Conservation (phyloP, 2,113 vertebrate species). For the Sialia sialis region DNA sequence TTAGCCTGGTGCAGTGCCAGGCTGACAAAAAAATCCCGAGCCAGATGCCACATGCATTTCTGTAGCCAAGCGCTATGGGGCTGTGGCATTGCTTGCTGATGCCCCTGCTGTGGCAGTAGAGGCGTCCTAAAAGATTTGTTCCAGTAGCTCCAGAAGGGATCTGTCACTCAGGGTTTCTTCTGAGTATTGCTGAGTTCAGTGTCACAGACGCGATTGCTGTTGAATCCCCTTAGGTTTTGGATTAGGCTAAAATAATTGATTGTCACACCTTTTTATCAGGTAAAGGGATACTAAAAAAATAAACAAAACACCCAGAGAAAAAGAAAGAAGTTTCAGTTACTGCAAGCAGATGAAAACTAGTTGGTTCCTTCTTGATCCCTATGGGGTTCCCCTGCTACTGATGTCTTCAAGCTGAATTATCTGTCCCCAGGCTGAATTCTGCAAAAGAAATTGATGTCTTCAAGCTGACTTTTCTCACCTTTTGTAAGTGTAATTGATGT, state of each 20-base stretch:
- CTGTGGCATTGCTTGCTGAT: not conserved
- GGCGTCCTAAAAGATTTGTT: not conserved
- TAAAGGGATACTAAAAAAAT: not conserved
- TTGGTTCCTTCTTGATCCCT: not conserved
- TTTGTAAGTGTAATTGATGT: not conserved
- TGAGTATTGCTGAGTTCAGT: not conserved
- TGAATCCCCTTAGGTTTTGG: not conserved
- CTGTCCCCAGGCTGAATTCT: not conserved
- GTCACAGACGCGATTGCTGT: not conserved
- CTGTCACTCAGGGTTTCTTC: not conserved
- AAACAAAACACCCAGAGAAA: not conserved
- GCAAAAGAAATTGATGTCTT: not conserved
- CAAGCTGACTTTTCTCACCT: not conserved
- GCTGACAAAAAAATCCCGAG: not conserved
- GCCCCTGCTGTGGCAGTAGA: rapidly evolving
- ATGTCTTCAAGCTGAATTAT: not conserved
- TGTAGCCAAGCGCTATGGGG: rapidly evolving
- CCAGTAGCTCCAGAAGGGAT: not conserved
- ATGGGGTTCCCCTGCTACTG: not conserved
- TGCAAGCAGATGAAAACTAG: not conserved
- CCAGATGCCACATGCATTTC: not conserved
- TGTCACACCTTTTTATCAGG: not conserved
- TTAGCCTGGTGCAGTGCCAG: not conserved
- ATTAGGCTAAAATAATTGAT: not conserved
- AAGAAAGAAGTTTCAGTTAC: not conserved